Conservation (phyloP, 2,888 invertebrate species). For the Drosophila prostipennis region DNA sequence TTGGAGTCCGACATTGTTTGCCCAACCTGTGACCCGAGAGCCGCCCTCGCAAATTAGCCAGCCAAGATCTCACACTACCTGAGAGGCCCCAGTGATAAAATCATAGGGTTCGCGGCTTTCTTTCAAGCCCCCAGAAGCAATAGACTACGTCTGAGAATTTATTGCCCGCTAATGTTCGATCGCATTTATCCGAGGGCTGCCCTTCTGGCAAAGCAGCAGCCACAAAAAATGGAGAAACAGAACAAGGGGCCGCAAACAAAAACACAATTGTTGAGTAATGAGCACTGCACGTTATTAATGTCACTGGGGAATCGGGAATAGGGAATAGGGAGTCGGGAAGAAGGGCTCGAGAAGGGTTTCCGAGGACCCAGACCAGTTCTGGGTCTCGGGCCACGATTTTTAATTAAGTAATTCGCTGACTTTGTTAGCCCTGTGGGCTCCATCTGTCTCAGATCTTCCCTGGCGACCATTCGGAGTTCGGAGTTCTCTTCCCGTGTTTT, state of each 20-base stretch:
- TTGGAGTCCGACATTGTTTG: conserved; percentile 7
- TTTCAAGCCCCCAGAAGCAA: conserved; percentile 52
- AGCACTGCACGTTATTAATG: conserved; percentile 78
- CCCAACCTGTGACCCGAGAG: conserved; percentile 17
- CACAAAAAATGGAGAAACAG: conserved; percentile 4
- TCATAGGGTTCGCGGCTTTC: conserved; percentile 33
- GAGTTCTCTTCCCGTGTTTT: conserved; percentile 14
- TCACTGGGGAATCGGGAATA: conserved; percentile 54
- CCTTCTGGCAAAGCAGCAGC: conserved; percentile 28
- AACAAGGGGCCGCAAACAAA: conserved; percentile 29
- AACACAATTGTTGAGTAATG: conserved; percentile 77
- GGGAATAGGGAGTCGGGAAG: conserved; percentile 14
- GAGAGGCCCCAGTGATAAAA: conserved; percentile 14
- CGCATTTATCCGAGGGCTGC: conserved; percentile 66
- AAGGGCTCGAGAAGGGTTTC: conserved; percentile 1
- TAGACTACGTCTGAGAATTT: conserved; percentile 75
- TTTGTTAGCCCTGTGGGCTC: conserved; percentile 72
- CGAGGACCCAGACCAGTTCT: conserved; percentile 13
- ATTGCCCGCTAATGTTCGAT: conserved; percentile 81
- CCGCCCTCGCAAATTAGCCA: conserved; percentile 17
- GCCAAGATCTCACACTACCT: conserved; percentile 14
- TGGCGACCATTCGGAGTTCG: conserved; percentile 1
- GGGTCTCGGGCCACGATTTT: conserved; percentile 78
- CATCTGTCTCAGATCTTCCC: conserved; percentile 41
- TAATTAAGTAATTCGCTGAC: conserved; percentile 83